Percentiles rank a stretch among this genome's conserved stretches.
Conservation (phyloP, 2,797 vertebrate species). For the Sternotherus odoratus region DNA sequence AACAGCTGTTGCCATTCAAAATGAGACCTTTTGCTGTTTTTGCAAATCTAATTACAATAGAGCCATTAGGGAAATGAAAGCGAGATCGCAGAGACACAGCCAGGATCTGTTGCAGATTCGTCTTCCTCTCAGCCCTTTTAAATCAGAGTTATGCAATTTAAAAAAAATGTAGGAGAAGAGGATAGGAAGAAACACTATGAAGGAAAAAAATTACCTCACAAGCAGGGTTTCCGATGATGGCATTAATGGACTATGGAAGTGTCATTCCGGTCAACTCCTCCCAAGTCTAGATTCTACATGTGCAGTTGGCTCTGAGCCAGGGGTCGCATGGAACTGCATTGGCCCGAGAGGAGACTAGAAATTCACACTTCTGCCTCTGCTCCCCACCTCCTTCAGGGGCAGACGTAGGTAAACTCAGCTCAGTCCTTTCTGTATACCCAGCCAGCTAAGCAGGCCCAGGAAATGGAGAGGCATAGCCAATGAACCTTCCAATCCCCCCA, state of each 20-base stretch:
- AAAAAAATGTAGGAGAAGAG: slow-evolving; percentile 14
- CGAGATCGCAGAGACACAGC: slow-evolving; percentile 65
- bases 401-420: background rate
- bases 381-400: background rate
- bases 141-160: slow-evolving; percentile 56
- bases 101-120: slow-evolving; percentile 55
- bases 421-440: background rate
- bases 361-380: background rate
- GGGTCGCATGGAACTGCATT: background rate
- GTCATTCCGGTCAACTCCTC: background rate
- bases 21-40: slow-evolving; percentile 85
- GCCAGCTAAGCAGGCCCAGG: background rate
- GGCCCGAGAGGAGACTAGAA: background rate
- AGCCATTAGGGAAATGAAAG: slow-evolving; percentile 82
- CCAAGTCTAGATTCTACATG: background rate
- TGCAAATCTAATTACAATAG: slow-evolving; percentile 85
- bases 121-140: slow-evolving; percentile 65
- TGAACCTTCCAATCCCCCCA: background rate
- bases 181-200: background rate
- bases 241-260: background rate
- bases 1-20: slow-evolving; percentile 87
- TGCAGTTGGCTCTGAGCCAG: background rate
- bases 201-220: slow-evolving; percentile 2
- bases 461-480: background rate
- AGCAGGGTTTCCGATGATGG: background rate